Evolutionary conservation across 1,140 invertebrate species (phyloP).

Genomic region (Drosophila pseudoobscura): DNA sequence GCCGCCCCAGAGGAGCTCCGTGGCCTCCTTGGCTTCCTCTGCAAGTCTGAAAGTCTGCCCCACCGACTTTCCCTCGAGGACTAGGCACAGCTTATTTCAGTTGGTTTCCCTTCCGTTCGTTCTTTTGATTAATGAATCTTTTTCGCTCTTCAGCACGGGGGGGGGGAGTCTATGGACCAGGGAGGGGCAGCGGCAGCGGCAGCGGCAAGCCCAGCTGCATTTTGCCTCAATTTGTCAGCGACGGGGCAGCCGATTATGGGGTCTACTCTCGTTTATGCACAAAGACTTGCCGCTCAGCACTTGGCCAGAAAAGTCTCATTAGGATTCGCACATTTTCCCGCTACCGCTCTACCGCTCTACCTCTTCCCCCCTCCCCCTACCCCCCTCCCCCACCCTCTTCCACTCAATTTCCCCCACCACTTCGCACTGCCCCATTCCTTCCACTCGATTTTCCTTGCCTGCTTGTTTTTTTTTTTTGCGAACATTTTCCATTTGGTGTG

Average conservation of each 20-base stretch:
- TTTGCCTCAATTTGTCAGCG: conserved; percentile 44
- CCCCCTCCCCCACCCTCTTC: no score
- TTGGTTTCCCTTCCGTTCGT: conserved; percentile 23
- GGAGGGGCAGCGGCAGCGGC: neutral
- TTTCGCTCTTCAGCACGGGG: conserved; percentile 5
- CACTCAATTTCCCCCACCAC: no score
- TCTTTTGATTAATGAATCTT: conserved; percentile 43
- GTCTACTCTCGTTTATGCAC: conserved; percentile 1
- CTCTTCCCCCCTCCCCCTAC: no score
- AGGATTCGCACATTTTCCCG: neutral
- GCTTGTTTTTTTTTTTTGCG: neutral
- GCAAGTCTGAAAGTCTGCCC: neutral
- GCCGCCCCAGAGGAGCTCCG: no score
- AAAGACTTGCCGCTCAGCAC: neutral
- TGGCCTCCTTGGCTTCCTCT: no score
- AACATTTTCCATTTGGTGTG: no score
- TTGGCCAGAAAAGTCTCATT: conserved; percentile 10
- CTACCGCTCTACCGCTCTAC: neutral
- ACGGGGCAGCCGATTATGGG: conserved; percentile 21
- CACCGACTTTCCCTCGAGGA: neutral
- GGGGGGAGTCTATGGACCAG: conserved; percentile 1
- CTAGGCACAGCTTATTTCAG: conserved; percentile 20
- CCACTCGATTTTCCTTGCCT: neutral
- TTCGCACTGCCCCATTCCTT: no score
- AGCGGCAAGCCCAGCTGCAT: conserved; percentile 15